phyloP scores from a whole-genome alignment of 2,888 invertebrate genomes.

The Agonopterix alstromeriana region DNA sequence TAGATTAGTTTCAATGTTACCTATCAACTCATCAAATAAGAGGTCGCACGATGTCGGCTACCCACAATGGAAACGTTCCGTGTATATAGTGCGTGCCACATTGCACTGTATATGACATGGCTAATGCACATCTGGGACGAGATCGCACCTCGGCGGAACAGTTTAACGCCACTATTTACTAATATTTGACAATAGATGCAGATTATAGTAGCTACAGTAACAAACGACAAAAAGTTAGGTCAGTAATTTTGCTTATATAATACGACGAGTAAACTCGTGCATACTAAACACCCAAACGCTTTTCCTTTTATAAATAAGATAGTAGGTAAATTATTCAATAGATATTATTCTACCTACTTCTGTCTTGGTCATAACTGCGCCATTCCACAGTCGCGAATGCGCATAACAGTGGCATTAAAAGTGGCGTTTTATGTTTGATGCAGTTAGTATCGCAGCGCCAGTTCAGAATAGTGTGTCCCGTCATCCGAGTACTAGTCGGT shows the following conservation, averaged over 20 bases:
- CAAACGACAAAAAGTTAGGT: no score
- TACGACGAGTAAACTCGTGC: no score
- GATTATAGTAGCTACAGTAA: no score
- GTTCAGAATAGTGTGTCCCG: constrained; percentile 58
- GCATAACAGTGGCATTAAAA: constrained; percentile 36
- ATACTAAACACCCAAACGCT: no score
- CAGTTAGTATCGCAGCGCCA: constrained; percentile 50
- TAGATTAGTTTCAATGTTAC: no score
- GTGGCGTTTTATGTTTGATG: constrained; percentile 40
- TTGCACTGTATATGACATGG: constrained; percentile 36
- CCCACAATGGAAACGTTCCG: constrained; percentile 6
- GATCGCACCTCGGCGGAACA: constrained; percentile 15
- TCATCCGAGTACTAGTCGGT: constrained; percentile 9
- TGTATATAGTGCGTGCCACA: constrained; percentile 20
- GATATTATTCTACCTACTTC: no score
- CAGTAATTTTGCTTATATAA: no score
- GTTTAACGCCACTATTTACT: neutral
- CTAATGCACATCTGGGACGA: constrained; percentile 36
- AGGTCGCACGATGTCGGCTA: no score
- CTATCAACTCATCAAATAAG: no score
- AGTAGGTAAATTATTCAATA: no score
- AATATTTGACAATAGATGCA: no score
- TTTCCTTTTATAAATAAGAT: no score
- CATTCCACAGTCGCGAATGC: constrained; percentile 32
- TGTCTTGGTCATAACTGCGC: constrained; percentile 7